Conservation (phyloP, 2,888 invertebrate genomes). For the Ethmia dodecea region DNA sequence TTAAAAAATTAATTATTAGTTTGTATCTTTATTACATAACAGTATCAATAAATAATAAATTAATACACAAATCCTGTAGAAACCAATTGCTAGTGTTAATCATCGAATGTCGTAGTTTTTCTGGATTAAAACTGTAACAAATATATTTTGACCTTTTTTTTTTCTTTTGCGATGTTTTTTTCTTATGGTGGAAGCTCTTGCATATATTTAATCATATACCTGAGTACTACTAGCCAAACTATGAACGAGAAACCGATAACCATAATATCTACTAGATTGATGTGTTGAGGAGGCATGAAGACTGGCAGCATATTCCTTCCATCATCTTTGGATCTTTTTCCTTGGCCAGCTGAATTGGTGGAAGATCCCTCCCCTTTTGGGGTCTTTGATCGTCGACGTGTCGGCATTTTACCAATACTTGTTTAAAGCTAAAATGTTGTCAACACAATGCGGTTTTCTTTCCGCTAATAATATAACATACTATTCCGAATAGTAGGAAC, state of each 20-base stretch:
- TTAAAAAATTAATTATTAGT: too few relatives aligned
- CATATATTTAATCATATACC: constrained; percentile 37
- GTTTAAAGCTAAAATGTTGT: not conserved
- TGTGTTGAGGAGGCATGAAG: too few relatives aligned
- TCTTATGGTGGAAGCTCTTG: constrained; percentile 24
- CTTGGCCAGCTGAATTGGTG: too few relatives aligned
- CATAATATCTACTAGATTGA: constrained; percentile 11
- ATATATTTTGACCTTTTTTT: not conserved
- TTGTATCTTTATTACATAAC: too few relatives aligned
- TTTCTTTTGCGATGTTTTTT: not conserved
- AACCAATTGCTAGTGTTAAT: too few relatives aligned
- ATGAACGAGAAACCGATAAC: constrained; percentile 33
- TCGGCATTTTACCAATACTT: not conserved
- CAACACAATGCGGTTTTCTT: constrained; percentile 1
- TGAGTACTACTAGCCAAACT: constrained; percentile 37
- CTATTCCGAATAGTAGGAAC: constrained; percentile 24
- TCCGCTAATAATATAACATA: constrained; percentile 19
- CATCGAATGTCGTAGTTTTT: too few relatives aligned
- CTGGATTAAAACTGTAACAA: not conserved
- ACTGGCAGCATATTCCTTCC: too few relatives aligned
- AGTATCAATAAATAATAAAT: too few relatives aligned
- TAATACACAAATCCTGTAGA: too few relatives aligned
- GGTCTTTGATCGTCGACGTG: not conserved
- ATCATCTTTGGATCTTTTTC: too few relatives aligned
- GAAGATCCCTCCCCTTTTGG: not conserved